phyloP scores from a whole-genome alignment of 1,140 invertebrate species.

The Drosophila biarmipes region DNA sequence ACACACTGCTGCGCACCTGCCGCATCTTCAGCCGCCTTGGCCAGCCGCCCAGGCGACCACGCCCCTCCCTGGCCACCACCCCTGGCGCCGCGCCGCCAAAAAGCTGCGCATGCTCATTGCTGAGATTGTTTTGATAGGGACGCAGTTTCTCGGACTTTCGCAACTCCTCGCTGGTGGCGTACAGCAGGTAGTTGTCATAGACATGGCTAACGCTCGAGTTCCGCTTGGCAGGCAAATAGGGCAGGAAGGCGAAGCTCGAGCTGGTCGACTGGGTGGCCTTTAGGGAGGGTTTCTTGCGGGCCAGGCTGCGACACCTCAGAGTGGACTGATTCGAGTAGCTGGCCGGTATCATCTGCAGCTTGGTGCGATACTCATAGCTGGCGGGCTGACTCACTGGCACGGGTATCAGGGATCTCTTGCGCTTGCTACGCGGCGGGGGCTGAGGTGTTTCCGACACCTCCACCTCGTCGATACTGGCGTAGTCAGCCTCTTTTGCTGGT shows the following conservation, averaged over 20 bases:
- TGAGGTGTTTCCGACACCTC: constrained; percentile 30
- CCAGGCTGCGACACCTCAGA: constrained; percentile 50
- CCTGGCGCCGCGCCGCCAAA: constrained; percentile 52
- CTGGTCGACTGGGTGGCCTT: constrained; percentile 78
- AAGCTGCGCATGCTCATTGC: constrained; percentile 72
- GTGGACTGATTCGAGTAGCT: constrained; percentile 81
- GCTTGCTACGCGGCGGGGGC: constrained; percentile 66
- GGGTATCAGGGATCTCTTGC: constrained; percentile 63
- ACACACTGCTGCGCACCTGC: constrained; percentile 77
- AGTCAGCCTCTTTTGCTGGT: constrained; percentile 39
- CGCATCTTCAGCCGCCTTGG: constrained; percentile 61
- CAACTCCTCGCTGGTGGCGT: constrained; percentile 47
- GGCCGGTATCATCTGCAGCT: constrained; percentile 75
- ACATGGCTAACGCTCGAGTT: constrained; percentile 82
- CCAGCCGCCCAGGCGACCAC: constrained; percentile 54
- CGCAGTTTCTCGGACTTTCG: constrained; percentile 41
- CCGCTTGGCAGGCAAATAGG: constrained; percentile 76
- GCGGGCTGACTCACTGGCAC: constrained; percentile 55
- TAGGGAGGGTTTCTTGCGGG: constrained; percentile 56
- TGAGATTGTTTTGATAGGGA: constrained; percentile 71
- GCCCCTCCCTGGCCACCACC: constrained; percentile 4
- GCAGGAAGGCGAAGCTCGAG: constrained; percentile 79
- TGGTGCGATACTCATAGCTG: constrained; percentile 72
- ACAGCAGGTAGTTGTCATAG: constrained; percentile 79
- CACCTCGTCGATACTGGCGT: constrained; percentile 59